Evolutionary conservation across 1,140 invertebrate genomes (phyloP), one percentile per base, ranked within the genome.

Genomic region (Drosophila parabipectinata): DNA sequence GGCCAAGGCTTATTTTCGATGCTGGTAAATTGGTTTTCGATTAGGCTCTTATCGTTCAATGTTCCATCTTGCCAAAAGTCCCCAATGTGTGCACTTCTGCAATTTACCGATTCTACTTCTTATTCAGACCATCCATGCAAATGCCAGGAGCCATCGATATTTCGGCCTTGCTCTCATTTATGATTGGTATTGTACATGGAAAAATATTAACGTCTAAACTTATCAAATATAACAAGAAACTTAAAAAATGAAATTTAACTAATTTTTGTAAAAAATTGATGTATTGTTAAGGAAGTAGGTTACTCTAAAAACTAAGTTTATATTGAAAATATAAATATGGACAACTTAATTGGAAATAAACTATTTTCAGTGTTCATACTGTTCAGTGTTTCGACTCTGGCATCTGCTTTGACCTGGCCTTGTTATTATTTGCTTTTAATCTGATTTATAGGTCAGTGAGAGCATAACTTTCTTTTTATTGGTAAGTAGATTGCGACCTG

Each of bases 401-500:
- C 51, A 52, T 30, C 47, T 69, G 77, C 67, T 66, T 77, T 77
- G 66, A 73, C 57, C 66, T 64, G 26, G 63, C 37, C 57, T 57
- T 53, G 51, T 67, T 75, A 63, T 78, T 85, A 85, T 87, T 85
- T 85, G 74, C 51, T 85, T 85, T 85, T 81, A 85, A 87, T 85
- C 78, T 82, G 59, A 72, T 69, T 68, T 48, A 24, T 58, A 47
- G 55, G 37, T 52, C 45, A 34, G n/a, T 7, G 58, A 61, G 60
- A 63, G 67, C 60, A 54, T 67, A 67, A 28, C 73, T 73, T 74
- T 52, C 45, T 50, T 30, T 15, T 14, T 8, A 9, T 58, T 10
- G 7, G 41, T 15, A 30, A 24, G 18, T 58, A 21, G 45, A 39
- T 50, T 50, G 24, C 4, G 15, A 41, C n/a, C 28, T 12, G 32